Base-by-base conservation (phyloP, 2,888 invertebrate genomes). In the Thymelicus sylvestris region DNA sequence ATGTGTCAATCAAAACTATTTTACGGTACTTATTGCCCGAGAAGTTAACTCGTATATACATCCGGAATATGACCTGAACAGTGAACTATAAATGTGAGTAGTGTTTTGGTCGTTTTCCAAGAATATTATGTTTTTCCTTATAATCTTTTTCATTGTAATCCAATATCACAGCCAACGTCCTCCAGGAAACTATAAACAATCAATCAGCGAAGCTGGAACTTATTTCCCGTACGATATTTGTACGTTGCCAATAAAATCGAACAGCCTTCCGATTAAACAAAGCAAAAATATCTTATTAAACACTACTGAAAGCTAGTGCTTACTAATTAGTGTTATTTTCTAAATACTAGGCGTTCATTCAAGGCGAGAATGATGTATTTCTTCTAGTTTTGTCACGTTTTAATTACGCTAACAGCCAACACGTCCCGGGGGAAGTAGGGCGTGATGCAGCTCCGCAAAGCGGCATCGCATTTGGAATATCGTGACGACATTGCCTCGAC, bases 341-440 rank as follows among this genome's bases (percentile, higher is more conserved):
- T 47, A 71, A 60, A 55, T 41, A 61, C 39, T 47, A 66, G 66
- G 52, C 52, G 78, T 73, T 80, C 75, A 76, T 78, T 80, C 76
- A 81, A 74, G 72, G 73, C 77, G 74, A 80, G 81, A 82, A 83
- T 82, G 80, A 86, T 81, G 82, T 85, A 86, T 90, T 85, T 88
- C 86, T 87, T 86, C 82, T 85, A 89, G 84, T 86, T 87, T 84
- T 79, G 85, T 83, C 83, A 87, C 83, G 89, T 90, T 92, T 92
- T 92, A 92, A 93, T 93, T 91, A 91, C 86, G 91, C 90, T 92
- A 92, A 92, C 91, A 92, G 93, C 91, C 77, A 74, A 82, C 82
- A 85, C 85, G 83, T 86, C 83, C 83, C 78, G 81, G 81, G 89
- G 81, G 85, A 92, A 92, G 86, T 92, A 88, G 92, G 90, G 86